A percentile compares a stretch with the other conserved stretches of the same genome.
These are phyloP conservation scores for Pseudoatta argentina DNA, from an alignment of 1,140 invertebrate species.

Conservation along the genomic window DNA sequence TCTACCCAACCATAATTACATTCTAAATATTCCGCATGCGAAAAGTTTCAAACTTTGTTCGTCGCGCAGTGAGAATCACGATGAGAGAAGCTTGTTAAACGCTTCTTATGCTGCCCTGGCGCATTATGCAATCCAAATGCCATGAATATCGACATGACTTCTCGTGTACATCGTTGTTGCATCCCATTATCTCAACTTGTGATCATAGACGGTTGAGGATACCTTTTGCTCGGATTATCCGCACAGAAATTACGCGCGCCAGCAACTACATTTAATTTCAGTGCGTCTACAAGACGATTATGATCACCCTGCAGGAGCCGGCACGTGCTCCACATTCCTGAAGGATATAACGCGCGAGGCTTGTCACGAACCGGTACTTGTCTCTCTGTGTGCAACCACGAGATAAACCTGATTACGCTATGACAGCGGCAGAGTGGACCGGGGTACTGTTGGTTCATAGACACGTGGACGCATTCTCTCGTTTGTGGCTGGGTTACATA, in stretches of 20 bases:
- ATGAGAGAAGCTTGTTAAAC: conserved; percentile 1
- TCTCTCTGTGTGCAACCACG: conserved; percentile 71
- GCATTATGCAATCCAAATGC: conserved; percentile 21
- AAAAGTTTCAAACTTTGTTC: conserved; percentile 48
- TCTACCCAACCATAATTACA: conserved; percentile 41
- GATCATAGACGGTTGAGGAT: neutral
- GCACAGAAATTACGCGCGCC: conserved; percentile 17
- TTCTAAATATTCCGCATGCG: conserved; percentile 35
- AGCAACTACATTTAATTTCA: conserved; percentile 36
- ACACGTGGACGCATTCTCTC: conserved; percentile 69
- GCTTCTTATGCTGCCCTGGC: neutral
- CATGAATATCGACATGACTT: conserved; percentile 12
- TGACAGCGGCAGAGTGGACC: conserved; percentile 67
- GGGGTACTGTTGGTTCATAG: conserved; percentile 54
- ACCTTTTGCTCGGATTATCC: conserved; percentile 26
- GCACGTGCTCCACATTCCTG: conserved; percentile 60
- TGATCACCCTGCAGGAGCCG: conserved; percentile 13
- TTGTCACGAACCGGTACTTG: conserved; percentile 63
- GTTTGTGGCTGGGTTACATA: conserved; percentile 56
- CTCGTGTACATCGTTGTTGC: neutral
- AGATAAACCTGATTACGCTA: conserved; percentile 74
- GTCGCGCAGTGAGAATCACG: neutral
- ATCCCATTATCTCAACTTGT: neutral
- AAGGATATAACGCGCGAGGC: conserved; percentile 65
- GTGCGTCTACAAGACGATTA: conserved; percentile 54